Evolutionary conservation across 2,888 invertebrate species (phyloP).

Genomic region (Creontiades dilutus): DNA sequence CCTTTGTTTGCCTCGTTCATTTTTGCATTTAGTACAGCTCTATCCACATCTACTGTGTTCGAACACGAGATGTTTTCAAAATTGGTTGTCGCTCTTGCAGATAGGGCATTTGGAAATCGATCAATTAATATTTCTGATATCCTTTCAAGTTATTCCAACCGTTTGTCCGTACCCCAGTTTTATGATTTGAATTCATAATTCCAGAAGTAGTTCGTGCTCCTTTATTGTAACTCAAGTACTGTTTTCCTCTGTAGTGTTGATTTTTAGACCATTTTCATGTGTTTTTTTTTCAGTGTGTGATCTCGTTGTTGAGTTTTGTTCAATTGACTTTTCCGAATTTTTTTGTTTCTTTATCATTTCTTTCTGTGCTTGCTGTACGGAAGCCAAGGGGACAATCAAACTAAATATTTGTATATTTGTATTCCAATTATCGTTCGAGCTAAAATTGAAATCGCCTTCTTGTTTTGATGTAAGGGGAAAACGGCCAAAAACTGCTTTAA

Average conservation of each 20-base stretch:
- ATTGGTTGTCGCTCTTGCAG: no score
- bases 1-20: no score
- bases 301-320: conserved; percentile 15
- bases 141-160: not conserved
- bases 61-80: no score
- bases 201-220: conserved; percentile 1
- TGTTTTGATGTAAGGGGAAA: no score
- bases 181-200: not conserved
- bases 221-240: conserved; percentile 6
- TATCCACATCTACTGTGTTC: no score
- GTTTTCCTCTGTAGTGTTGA: conserved; percentile 43
- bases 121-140: no score
- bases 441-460: no score
- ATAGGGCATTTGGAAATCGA: no score
- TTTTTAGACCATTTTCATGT: not conserved
- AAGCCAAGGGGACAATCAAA: not conserved
- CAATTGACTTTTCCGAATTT: conserved; percentile 7
- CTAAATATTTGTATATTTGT: not conserved
- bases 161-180: not conserved
- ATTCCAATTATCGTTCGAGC: no score
- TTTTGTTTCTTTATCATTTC: conserved; percentile 22
- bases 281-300: conserved; percentile 38
- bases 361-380: conserved; percentile 14
- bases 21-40: no score
- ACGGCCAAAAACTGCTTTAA: no score